Percentiles rank a stretch among this genome's conserved stretches.
These are phyloP conservation scores for Chirona hameri DNA, from an alignment of 2,888 invertebrate genomes.

Conservation along the genomic window DNA sequence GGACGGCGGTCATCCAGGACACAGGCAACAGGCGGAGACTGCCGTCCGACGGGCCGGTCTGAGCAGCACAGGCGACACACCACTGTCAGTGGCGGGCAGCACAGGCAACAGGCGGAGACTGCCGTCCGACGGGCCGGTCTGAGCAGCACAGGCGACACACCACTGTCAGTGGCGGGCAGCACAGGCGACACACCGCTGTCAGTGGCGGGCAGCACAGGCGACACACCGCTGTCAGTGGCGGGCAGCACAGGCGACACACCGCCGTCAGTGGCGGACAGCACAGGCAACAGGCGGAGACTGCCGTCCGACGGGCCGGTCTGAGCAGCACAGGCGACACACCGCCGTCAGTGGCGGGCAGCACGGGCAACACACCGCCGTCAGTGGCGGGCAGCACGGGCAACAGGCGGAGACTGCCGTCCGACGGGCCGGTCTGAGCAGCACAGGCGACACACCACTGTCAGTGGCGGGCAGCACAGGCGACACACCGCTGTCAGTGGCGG, in stretches of 20 bases:
- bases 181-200: neutral
- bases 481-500: neutral
- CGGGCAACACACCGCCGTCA: neutral
- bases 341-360: neutral
- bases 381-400: too few relatives aligned
- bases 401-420: too few relatives aligned
- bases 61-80: neutral
- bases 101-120: neutral
- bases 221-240: neutral
- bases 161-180: neutral
- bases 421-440: too few relatives aligned
- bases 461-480: neutral
- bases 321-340: neutral
- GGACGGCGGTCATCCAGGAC: neutral
- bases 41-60: neutral
- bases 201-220: neutral
- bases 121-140: neutral
- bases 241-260: neutral
- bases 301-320: too few relatives aligned
- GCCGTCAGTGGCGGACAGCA: neutral
- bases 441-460: neutral
- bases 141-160: neutral
- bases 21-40: neutral
- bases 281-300: too few relatives aligned
- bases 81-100: neutral